phyloP scores from a whole-genome alignment of 2,888 invertebrate genomes.

The Perizoma affinitatum region DNA sequence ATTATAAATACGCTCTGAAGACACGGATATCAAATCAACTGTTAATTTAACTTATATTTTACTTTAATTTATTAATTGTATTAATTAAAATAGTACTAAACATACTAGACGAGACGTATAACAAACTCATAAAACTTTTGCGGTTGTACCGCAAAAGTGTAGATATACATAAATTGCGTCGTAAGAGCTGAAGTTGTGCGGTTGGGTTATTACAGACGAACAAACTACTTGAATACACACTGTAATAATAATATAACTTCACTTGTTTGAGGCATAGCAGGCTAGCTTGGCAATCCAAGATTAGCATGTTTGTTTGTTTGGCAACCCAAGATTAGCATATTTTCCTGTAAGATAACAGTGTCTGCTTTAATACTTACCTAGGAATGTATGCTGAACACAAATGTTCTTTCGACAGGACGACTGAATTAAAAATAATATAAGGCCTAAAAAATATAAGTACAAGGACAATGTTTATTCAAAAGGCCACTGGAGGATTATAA shows the following conservation, averaged over 20 bases:
- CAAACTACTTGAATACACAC: constrained; percentile 29
- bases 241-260: constrained; percentile 26
- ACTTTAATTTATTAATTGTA: too few relatives aligned
- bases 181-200: constrained; percentile 44
- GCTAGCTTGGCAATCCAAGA: constrained; percentile 11
- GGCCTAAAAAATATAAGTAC: too few relatives aligned
- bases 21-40: too few relatives aligned
- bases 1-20: too few relatives aligned
- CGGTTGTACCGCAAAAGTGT: constrained; percentile 39
- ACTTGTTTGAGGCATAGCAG: constrained; percentile 10
- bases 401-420: too few relatives aligned
- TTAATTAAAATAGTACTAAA: background rate
- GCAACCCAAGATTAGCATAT: constrained; percentile 13
- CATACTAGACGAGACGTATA: background rate
- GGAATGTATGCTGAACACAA: too few relatives aligned
- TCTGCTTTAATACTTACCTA: background rate
- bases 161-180: constrained; percentile 47
- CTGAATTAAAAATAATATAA: too few relatives aligned
- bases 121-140: constrained; percentile 20
- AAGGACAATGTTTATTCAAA: too few relatives aligned
- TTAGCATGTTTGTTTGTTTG: constrained; percentile 13
- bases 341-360: background rate
- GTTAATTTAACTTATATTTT: too few relatives aligned
- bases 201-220: constrained; percentile 40
- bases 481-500: too few relatives aligned